These are phyloP conservation scores for Nestor notabilis DNA, from an alignment of 2,113 vertebrate genomes.

Conservation along the genomic window DNA sequence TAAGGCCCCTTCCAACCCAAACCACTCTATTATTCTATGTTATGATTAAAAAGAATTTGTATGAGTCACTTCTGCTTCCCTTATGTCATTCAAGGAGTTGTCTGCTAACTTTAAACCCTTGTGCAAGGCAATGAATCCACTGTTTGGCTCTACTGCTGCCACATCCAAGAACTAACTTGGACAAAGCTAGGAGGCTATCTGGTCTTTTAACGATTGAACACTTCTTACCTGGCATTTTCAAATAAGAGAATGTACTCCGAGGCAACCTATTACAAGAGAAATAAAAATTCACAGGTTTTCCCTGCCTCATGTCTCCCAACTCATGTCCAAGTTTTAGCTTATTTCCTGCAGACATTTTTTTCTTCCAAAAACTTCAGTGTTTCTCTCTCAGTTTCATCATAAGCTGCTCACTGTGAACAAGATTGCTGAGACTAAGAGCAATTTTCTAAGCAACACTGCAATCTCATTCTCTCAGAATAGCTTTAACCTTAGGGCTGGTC, in stretches of 20 bases:
- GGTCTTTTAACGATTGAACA: background rate
- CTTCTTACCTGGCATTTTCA: background rate
- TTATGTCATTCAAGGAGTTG: background rate
- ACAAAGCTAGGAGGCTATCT: background rate
- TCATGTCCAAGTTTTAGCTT: background rate
- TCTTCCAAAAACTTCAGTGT: background rate
- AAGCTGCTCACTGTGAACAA: background rate
- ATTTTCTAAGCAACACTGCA: slow-evolving; percentile 16
- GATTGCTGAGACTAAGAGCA: background rate
- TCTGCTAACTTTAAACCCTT: background rate
- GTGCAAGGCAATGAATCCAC: background rate
- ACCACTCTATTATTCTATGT: background rate
- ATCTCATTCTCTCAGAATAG: slow-evolving; percentile 33
- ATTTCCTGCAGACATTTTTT: background rate
- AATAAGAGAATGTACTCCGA: background rate
- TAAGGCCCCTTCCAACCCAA: background rate
- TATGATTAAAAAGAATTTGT: background rate
- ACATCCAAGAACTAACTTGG: background rate
- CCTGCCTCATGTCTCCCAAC: background rate
- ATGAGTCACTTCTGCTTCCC: background rate
- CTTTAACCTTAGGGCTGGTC: background rate
- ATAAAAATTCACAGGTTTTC: background rate
- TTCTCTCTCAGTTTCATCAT: background rate
- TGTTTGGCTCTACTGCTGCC: background rate
- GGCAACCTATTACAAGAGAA: background rate